These are phyloP conservation scores for Calosoma granatense DNA, from an alignment of 1,140 invertebrate species.

Conservation along the genomic window DNA sequence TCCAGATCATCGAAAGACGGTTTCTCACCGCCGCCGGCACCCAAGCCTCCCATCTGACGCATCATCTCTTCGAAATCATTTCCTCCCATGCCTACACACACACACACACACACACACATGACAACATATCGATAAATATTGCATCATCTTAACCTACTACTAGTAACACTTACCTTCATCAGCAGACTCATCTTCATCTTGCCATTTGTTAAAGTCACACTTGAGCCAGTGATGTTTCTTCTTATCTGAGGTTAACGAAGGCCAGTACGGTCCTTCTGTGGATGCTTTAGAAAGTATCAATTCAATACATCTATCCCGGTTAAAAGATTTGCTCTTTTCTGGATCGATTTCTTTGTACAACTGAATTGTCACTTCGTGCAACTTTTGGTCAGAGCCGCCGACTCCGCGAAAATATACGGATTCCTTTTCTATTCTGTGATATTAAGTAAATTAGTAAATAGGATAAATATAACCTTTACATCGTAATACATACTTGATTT, in stretches of 20 bases:
- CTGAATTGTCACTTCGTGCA: conserved; percentile 75
- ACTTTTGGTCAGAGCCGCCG: conserved; percentile 75
- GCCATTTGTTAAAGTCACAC: conserved; percentile 95
- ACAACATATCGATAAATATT: too few relatives aligned
- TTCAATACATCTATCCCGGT: conserved; percentile 66
- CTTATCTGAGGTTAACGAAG: conserved; percentile 73
- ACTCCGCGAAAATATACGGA: conserved; percentile 75
- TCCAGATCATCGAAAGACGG: conserved; percentile 32
- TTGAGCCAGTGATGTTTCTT: conserved; percentile 93
- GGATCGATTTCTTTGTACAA: conserved; percentile 73
- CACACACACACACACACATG: too few relatives aligned
- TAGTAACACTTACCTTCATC: conserved; percentile 27
- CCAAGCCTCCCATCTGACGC: conserved; percentile 33
- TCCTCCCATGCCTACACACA: conserved; percentile 27
- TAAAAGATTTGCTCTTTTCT: conserved; percentile 57
- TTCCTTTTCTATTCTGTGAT: conserved; percentile 58
- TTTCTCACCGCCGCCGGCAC: conserved; percentile 27
- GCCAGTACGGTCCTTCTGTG: conserved; percentile 75
- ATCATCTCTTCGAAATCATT: conserved; percentile 35
- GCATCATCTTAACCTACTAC: too few relatives aligned
- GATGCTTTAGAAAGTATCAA: conserved; percentile 62
- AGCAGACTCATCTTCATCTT: conserved; percentile 65
- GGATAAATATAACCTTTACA: not conserved
- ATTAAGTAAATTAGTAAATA: not conserved
- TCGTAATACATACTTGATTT: conserved; percentile 47